Percentiles rank a stretch among this genome's conserved stretches.
phyloP scores from a whole-genome alignment of 2,888 invertebrate genomes.

The Hypolimnas misippus region DNA sequence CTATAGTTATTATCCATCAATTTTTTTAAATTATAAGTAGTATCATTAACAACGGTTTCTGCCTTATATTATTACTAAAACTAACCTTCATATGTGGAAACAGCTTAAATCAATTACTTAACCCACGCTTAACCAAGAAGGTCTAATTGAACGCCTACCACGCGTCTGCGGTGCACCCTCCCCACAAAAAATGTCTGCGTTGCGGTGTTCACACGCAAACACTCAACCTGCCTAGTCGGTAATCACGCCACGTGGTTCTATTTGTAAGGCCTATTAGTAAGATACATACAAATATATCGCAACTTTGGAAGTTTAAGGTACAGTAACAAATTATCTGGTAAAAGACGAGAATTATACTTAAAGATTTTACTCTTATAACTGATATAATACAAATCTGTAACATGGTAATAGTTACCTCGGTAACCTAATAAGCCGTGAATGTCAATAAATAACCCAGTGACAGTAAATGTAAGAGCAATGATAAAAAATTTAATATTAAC shows the following conservation, averaged over 20 bases:
- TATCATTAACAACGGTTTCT: background rate
- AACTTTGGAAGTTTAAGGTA: background rate
- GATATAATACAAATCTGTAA: too few species aligned
- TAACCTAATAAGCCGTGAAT: too few species aligned
- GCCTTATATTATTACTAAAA: background rate
- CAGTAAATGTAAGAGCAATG: too few species aligned
- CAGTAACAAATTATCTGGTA: too few species aligned
- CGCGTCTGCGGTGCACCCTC: constrained; percentile 39
- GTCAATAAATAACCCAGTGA: too few species aligned
- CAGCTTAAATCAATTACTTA: constrained; percentile 6
- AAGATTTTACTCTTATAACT: too few species aligned
- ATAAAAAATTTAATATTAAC: too few species aligned
- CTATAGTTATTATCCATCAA: too few species aligned
- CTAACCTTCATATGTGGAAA: background rate
- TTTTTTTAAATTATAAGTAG: background rate
- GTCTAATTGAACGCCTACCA: constrained; percentile 34
- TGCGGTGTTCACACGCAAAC: constrained; percentile 52
- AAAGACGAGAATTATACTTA: too few species aligned
- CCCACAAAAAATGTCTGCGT: constrained; percentile 55
- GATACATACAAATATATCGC: background rate
- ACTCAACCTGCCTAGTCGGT: constrained; percentile 43
- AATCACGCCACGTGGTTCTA: constrained; percentile 53
- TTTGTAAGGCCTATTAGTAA: background rate
- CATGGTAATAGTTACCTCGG: too few species aligned
- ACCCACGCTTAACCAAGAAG: constrained; percentile 10